Conservation (phyloP, 2,797 vertebrate genomes). For the Sebastes flavidus region DNA sequence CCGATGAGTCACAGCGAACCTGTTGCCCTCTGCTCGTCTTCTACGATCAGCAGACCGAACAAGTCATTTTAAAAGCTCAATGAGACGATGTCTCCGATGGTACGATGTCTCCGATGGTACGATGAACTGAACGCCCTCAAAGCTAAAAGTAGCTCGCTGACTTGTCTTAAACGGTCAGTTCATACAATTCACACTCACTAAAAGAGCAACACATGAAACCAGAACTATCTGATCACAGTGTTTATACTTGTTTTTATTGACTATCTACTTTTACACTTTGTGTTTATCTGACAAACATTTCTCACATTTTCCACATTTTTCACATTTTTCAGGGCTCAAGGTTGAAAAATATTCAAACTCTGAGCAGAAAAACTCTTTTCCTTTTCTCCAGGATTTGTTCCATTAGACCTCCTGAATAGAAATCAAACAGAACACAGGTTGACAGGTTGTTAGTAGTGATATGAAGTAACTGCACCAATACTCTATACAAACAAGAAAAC, state of each 20-base stretch:
- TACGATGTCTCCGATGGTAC: background rate
- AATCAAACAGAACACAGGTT: too few species aligned
- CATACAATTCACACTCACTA: background rate
- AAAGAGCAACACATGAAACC: background rate
- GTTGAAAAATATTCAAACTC: too few species aligned
- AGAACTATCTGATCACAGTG: background rate
- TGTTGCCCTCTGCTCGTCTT: background rate
- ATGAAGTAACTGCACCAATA: too few species aligned
- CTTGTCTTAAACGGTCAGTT: background rate
- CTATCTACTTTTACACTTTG: too few species aligned
- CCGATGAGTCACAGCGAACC: constrained; percentile 1
- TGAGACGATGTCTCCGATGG: background rate
- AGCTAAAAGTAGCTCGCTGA: background rate
- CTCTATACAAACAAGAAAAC: too few species aligned
- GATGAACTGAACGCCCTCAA: background rate
- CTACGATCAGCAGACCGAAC: background rate
- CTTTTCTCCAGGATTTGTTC: too few species aligned
- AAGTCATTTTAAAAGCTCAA: background rate
- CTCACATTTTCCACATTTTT: too few species aligned
- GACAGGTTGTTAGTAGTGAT: too few species aligned
- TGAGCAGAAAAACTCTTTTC: too few species aligned
- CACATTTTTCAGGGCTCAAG: too few species aligned
- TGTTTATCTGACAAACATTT: too few species aligned
- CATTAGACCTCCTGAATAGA: too few species aligned
- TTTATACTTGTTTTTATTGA: background rate